Conservation (phyloP, 2,888 invertebrate genomes). For the Drosophila neotestacea region DNA sequence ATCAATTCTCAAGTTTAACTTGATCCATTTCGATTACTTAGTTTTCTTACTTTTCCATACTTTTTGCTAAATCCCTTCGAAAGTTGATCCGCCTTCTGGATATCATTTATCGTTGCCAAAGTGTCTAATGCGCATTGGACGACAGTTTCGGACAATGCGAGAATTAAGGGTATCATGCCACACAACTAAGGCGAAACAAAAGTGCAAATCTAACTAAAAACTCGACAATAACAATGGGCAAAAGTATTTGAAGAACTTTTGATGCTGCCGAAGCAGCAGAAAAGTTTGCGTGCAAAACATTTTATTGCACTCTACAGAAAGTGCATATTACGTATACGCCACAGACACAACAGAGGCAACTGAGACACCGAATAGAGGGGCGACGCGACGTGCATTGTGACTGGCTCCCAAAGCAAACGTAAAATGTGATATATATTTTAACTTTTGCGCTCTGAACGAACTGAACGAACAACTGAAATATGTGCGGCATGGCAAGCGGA, state of each 20-base stretch:
- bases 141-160: constrained; percentile 58
- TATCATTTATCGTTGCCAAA: constrained; percentile 63
- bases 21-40: constrained; percentile 19
- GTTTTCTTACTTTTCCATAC: not conserved
- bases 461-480: constrained; percentile 48
- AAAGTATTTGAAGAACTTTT: constrained; percentile 67
- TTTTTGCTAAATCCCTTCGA: constrained; percentile 15
- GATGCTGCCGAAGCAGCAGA: constrained; percentile 49
- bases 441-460: constrained; percentile 58
- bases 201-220: constrained; percentile 74
- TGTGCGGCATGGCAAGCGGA: constrained; percentile 58
- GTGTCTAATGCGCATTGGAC: constrained; percentile 61
- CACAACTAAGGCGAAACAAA: constrained; percentile 53
- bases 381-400: not conserved
- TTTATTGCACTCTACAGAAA: constrained; percentile 77
- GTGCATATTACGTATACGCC: constrained; percentile 66
- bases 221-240: constrained; percentile 62
- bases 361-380: not conserved
- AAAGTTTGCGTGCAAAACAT: constrained; percentile 73
- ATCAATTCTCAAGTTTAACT: constrained; percentile 11
- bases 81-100: constrained; percentile 53
- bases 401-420: constrained; percentile 78
- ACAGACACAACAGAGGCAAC: constrained; percentile 41
- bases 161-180: constrained; percentile 43
- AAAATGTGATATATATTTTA: constrained; percentile 83